Base-by-base conservation (phyloP, 2,113 vertebrate genomes). In the Poeciliopsis retropinna region DNA sequence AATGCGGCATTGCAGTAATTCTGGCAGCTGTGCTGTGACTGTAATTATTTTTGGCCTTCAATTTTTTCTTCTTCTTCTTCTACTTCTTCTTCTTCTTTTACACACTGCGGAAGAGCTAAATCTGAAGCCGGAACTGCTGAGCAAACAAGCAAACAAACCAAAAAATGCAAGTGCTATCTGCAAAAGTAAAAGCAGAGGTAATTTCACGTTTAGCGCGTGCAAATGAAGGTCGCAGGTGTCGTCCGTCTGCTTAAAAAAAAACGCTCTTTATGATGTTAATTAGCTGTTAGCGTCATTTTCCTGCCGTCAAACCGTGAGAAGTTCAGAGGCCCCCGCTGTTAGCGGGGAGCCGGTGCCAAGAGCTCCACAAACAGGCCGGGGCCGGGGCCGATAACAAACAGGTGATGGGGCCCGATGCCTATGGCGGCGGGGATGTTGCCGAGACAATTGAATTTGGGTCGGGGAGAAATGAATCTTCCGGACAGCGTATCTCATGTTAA, bases 251-350 rank as follows among this genome's bases (percentile, higher is more conserved):
- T 93, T 91, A 92, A 88, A 37, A 78, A 92, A 88, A 37, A 78
- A n/a, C 47, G 67, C 82, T 88, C 93, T 95, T 95, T 95, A 94
- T 95, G 93, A 95, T 95, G 94, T 92, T 95, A 95, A 95, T 95
- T 93, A 93, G 90, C 92, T 92, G 93, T 93, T 93, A 89, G 92
- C 89, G 91, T 93, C 85, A 92, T 94, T 94, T 87, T 79, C 87
- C 92, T 87, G 90, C 89, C 88, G 79, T 90, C 85, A 85, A 88
- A 88, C 88, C 91, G 82, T 91, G 90, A 92, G 93, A 90, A 94
- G 92, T 93, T 93, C 93, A 94, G 79, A 91, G 92, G 93, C 93
- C 93, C 93, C 51, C 79, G 87, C 93, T 91, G 90, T 93, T 94
- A 91, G 88, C 88, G 73, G 79, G 51, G 88, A 92, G 93, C 92